Evolutionary conservation across 2,888 invertebrate genomes (phyloP).

Genomic region (Macrophya annulata): DNA sequence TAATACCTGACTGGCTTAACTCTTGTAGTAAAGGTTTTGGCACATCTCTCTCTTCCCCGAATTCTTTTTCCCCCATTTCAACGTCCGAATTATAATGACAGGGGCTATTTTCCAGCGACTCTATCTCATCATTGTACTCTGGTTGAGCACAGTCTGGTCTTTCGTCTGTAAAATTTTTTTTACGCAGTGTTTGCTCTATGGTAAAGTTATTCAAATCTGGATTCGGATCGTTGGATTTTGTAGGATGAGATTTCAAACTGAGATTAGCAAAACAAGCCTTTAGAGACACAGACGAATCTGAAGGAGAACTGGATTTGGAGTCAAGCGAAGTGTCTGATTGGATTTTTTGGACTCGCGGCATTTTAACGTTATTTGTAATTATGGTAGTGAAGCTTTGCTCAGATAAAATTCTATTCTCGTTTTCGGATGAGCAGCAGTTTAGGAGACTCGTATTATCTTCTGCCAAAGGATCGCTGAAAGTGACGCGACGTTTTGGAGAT

Average conservation of each 20-base stretch:
- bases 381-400: constrained; percentile 12
- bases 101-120: not conserved
- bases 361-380: constrained; percentile 4
- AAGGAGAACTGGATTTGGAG: not conserved
- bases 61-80: not conserved
- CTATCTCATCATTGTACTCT: not conserved
- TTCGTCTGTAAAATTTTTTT: not conserved
- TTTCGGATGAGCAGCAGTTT: constrained; percentile 23
- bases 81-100: not conserved
- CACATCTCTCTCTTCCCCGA: not conserved
- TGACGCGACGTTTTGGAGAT: constrained; percentile 58
- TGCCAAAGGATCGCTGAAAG: constrained; percentile 59
- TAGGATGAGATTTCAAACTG: not conserved
- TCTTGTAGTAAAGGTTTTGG: not conserved
- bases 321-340: not conserved
- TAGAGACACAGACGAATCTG: constrained; percentile 9
- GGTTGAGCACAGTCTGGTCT: not conserved
- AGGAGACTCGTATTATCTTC: constrained; percentile 45
- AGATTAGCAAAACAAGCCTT: constrained; percentile 13
- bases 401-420: constrained; percentile 45
- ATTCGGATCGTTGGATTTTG: not conserved
- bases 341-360: not conserved
- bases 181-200: not conserved
- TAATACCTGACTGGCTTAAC: not conserved
- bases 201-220: not conserved